A percentile compares a stretch with the other conserved stretches of the same genome.
phyloP scores from a whole-genome alignment of 2,113 vertebrate genomes.

The Mesocricetus auratus region DNA sequence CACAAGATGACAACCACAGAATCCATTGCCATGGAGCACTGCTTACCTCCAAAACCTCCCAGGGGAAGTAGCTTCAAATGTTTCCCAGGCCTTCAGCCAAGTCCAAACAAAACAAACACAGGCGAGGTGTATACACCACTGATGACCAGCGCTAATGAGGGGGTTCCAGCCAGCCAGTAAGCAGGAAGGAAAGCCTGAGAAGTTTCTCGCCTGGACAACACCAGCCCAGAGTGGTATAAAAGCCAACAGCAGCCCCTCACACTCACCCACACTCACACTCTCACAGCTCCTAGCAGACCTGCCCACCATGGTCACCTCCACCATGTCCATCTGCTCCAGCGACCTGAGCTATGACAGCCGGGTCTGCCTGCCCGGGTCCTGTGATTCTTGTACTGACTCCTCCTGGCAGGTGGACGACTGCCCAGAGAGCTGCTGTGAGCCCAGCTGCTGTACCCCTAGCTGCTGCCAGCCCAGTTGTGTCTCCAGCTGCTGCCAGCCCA shows the following conservation, averaged over 20 bases:
- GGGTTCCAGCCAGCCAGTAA: background rate
- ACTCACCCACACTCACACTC: background rate
- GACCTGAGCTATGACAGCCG: constrained; percentile 27
- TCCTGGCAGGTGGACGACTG: constrained; percentile 61
- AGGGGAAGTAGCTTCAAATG: background rate
- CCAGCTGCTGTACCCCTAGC: background rate
- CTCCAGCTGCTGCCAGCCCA: background rate
- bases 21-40: background rate
- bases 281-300: background rate
- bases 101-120: background rate
- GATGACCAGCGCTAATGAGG: background rate
- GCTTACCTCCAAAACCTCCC: background rate
- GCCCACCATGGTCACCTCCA: background rate
- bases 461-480: constrained; percentile 1
- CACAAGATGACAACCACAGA: background rate
- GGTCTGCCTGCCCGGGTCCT: constrained; percentile 13
- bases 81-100: background rate
- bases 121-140: background rate
- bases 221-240: constrained; percentile 24
- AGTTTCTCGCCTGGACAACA: background rate
- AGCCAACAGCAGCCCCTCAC: background rate
- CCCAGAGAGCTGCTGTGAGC: constrained; percentile 66
- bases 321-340: constrained; percentile 45
- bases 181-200: constrained; percentile 43
- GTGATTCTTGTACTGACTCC: background rate